Evolutionary conservation across 2,888 invertebrate species (phyloP), one percentile per base, ranked within the genome.

Genomic region (Hylaea fasciaria): DNA sequence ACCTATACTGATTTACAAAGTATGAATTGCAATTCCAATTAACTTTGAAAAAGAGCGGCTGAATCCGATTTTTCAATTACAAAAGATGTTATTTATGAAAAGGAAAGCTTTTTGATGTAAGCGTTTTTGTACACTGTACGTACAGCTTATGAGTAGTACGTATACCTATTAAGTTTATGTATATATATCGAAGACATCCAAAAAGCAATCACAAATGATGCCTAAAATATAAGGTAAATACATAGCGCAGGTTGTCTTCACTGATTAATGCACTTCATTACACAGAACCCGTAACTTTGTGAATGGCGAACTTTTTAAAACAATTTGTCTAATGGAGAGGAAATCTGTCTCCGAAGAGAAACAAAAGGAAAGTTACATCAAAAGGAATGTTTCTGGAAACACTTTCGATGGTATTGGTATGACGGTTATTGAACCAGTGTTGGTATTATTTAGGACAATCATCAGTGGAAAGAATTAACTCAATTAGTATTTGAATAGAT

Each of bases 251-350:
- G 39, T 56, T 40, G 37, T 57, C 32, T 32, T 32, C 47, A 69
- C 69, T 74, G 76, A 80, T 76, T 71, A 80, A 76, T 78, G 72
- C 64, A 68, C 62, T 73, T 77, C 74, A 78, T 81, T 81, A 76
- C 74, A 66, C 64, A 56, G 69, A n/a, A 62, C 65, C 69, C 68
- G 43, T 70, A 78, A 79, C 78, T 77, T 77, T 62, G 59, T 65
- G 70, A 77, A 81, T 80, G 68, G 73, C 68, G 64, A 81, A 83
- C 77, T 83, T 84, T 81, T 82, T 79, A 78, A 81, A 82, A 82
- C 78, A 82, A 83, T 81, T 81, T 80, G 74, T 81, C 78, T 83
- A 84, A 85, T 83, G 83, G 81, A 80, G 76, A 81, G 77, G 72
- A 80, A 82, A 81, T 84, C 82, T 80, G 80, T 84, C 82, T 76